Evolutionary conservation across 2,888 invertebrate species (phyloP), one percentile per base, ranked within the genome.

Genomic region (Microplitis deprimator): DNA sequence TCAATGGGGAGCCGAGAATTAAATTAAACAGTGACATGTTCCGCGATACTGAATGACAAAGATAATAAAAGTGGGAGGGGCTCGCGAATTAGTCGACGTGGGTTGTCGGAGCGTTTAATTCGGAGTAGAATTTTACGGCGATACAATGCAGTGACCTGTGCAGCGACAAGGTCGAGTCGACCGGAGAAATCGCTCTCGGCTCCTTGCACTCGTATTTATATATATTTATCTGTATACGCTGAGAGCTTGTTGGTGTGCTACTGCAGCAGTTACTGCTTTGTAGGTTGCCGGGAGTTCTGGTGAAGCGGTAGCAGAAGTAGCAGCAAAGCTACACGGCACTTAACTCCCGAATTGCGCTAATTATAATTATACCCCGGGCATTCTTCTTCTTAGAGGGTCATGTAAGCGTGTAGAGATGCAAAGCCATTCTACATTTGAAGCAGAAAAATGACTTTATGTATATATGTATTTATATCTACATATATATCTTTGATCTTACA

Each of bases 271-370:
- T 4, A 29, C 29, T 29, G 29, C 29, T 29, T 29, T 29, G 29
- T 29, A 29, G 29, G 3, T 29, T 29, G 29, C 29, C 29, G 29
- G 29, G 4, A 29, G 29, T 29, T 29, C 29, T 29, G 29, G 29
- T 29, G 29, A 29, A 29, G 29, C 3, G 4, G 29, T 29, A 29
- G 29, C 29, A 29, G 29, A 29, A 29, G 29, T 29, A 29, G 29
- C 29, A 29, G 29, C 29, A 29, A 20, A 29, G 29, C 29, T 29
- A 17, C 67, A 67, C 29, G 38, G 59, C 50, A 71, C 76, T 76
- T 76, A 70, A 64, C 76, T 76, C 65, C 17, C 70, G 50, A 71
- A 71, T 68, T 65, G 71, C 38, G 65, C 70, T 76, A 76, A 76
- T 76, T 71, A 76, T 76, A 76, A 76, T 77, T 69, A 64, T 69